Base-by-base conservation (phyloP, 2,888 invertebrate species). In the Masnerella sp. region DNA sequence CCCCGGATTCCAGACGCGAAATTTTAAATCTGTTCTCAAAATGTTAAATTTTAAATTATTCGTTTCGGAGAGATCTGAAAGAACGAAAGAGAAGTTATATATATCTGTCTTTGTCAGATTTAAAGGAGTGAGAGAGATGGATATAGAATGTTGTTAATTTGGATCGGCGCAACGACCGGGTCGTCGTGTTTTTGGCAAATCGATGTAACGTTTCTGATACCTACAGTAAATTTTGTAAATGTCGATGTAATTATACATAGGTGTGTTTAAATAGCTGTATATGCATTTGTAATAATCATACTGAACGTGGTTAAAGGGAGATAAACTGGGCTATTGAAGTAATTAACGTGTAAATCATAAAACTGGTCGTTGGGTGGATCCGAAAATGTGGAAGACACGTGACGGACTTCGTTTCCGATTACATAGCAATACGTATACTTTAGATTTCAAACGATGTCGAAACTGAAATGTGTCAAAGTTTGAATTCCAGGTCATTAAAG, bases 371-470 rank as follows among this genome's bases (percentile, higher is more conserved):
- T 59, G 71, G 59, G 64, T 45, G 54, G 58, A 59, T 65, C 40
- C 38, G 32, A 52, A 30, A 22, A 51, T 7, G 22, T 5, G 40
- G 12, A n/a, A 45, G 5, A 15, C 36, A 12, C 11, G 43, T 8
- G 3, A 28, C 15, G 45, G 45, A 20, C 40, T 61, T 49, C 3
- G 42, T 49, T 22, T 34, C 15, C 1, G 17, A 59, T 52, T 59
- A 45, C 58, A 71, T 71, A 71, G 71, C 71, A 71, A 71, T 71
- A 71, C 59, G 64, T 65, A 71, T 42, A 71, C 38, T 65, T 65
- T 71, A 71, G 64, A 59, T 25, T 59, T 22, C 65, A 64, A n/a
- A n/a, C n/a, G n/a, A n/a, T n/a, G n/a, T n/a, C n/a, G n/a, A n/a
- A n/a, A n/a, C n/a, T n/a, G n/a, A n/a, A n/a, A n/a, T n/a, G n/a